A percentile compares a stretch with the other conserved stretches of the same genome.
Conservation (phyloP, 1,140 invertebrate genomes). For the Goniozus legneri region DNA sequence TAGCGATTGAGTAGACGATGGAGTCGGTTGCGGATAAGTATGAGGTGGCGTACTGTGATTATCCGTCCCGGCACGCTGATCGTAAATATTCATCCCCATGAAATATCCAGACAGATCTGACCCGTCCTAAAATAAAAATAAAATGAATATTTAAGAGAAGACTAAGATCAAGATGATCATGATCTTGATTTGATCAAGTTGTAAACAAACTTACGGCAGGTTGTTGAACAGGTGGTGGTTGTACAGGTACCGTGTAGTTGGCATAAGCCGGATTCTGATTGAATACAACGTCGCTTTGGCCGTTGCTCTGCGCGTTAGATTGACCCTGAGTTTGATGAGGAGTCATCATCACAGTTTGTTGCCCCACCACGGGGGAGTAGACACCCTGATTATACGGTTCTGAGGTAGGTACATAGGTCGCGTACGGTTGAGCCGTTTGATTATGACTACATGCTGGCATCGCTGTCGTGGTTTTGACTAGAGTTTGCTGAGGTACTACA, state of each 20-base stretch:
- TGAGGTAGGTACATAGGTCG: constrained; percentile 42
- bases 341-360: constrained; percentile 44
- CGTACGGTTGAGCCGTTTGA: constrained; percentile 35
- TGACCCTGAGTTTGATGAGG: constrained; percentile 35
- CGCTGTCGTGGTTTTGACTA: constrained; percentile 39
- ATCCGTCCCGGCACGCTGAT: constrained; percentile 40
- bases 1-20: constrained; percentile 29
- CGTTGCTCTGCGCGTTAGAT: constrained; percentile 24
- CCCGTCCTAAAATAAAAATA: constrained; percentile 31
- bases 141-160: background rate
- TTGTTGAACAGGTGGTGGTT: constrained; percentile 37
- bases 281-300: constrained; percentile 35
- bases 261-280: constrained; percentile 45
- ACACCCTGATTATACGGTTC: constrained; percentile 40
- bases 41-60: constrained; percentile 37
- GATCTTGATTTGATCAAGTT: background rate
- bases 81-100: constrained; percentile 50
- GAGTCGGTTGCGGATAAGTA: constrained; percentile 36
- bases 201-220: constrained; percentile 32
- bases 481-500: constrained; percentile 27
- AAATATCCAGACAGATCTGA: constrained; percentile 48
- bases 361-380: constrained; percentile 24
- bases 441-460: constrained; percentile 33
- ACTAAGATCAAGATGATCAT: background rate
- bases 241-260: constrained; percentile 45